phyloP scores from a whole-genome alignment of 1,140 invertebrate genomes.

The Macrostomum lignano region DNA sequence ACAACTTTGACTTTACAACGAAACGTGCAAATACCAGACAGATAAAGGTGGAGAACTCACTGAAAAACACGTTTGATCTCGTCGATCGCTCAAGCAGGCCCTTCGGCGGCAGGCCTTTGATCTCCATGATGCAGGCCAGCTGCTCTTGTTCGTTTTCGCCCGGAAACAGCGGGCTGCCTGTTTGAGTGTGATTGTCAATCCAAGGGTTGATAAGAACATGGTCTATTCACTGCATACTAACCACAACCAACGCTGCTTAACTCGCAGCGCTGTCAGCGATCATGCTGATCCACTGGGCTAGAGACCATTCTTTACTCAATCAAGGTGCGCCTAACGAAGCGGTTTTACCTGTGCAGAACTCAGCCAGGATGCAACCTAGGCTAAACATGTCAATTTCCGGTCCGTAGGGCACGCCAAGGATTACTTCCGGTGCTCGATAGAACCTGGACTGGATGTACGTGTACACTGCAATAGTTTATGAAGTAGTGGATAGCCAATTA shows the following conservation, averaged over 20 bases:
- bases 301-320: too few relatives aligned
- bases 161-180: slow-evolving; percentile 24
- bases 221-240: too few relatives aligned
- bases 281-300: too few relatives aligned
- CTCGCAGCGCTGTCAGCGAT: too few relatives aligned
- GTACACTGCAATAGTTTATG: too few relatives aligned
- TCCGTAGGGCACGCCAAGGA: slow-evolving; percentile 44
- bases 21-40: too few relatives aligned
- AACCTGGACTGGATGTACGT: slow-evolving; percentile 28
- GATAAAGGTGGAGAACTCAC: slow-evolving; percentile 8
- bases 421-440: slow-evolving; percentile 27
- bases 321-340: too few relatives aligned
- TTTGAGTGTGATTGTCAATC: too few relatives aligned
- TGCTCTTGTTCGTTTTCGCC: slow-evolving; percentile 28
- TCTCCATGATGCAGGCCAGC: slow-evolving; percentile 26
- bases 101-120: slow-evolving; percentile 16
- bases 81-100: slow-evolving; percentile 10
- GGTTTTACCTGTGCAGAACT: slow-evolving; percentile 41
- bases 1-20: too few relatives aligned
- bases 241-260: too few relatives aligned
- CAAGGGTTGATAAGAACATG: too few relatives aligned
- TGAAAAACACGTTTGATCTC: slow-evolving; percentile 1
- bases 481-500: too few relatives aligned
- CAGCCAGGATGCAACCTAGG: slow-evolving; percentile 78
- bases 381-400: slow-evolving; percentile 52